Evolutionary conservation across 2,888 invertebrate genomes (phyloP).

Genomic region (Omphaloscelis lunosa): DNA sequence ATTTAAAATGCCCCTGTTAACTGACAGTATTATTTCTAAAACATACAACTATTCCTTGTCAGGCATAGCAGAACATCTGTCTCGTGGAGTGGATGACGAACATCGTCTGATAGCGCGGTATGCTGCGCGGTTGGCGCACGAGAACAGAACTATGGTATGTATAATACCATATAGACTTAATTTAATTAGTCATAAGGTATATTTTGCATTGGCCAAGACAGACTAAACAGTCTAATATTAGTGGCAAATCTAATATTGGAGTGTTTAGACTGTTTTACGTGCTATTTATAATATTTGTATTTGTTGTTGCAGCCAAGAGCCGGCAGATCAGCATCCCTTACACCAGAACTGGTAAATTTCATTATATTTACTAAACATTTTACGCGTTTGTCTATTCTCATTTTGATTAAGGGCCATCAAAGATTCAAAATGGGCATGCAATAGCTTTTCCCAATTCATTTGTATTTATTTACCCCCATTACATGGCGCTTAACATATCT

Average conservation of each 20-base stretch:
- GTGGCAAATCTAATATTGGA: neutral
- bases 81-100: conserved; percentile 95
- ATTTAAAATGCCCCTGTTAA: no score
- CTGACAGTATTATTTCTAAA: neutral
- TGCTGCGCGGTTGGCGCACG: conserved; percentile 98
- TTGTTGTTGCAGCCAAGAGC: conserved; percentile 87
- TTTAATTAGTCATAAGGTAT: neutral
- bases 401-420: neutral
- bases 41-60: neutral
- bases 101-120: conserved; percentile 99
- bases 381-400: neutral
- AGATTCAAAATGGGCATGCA: neutral
- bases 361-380: neutral
- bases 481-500: no score
- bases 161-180: neutral
- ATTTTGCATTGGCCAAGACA: neutral
- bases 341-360: conserved; percentile 91
- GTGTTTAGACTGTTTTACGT: neutral
- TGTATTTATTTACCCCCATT: no score
- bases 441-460: neutral
- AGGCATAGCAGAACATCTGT: conserved; percentile 87
- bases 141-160: conserved; percentile 93
- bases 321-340: conserved; percentile 91
- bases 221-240: neutral
- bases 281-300: neutral